A percentile compares a stretch with the other conserved stretches of the same genome.
These are phyloP conservation scores for Globodera ellingtonae DNA, from an alignment of 1,140 invertebrate species.

Conservation along the genomic window DNA sequence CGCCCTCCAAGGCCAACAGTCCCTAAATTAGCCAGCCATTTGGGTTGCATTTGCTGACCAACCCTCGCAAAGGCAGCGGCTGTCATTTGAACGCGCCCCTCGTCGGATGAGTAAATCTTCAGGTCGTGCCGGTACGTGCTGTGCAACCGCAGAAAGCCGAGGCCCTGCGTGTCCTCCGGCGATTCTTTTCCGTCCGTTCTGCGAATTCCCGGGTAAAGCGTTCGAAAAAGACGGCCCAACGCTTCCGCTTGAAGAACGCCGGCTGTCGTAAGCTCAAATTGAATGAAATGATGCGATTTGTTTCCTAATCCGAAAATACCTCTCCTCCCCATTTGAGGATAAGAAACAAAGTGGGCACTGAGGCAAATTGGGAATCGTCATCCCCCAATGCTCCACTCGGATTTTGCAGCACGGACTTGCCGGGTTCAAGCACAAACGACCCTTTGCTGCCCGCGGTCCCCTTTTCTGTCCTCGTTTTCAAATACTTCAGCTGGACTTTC, in stretches of 20 bases:
- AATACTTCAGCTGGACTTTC: conserved; percentile 99
- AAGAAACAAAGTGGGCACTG: conserved; percentile 83
- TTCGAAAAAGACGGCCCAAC: conserved; percentile 92
- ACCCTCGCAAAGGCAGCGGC: conserved; percentile 98
- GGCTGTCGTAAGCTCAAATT: conserved; percentile 24
- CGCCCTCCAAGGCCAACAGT: conserved; percentile 91
- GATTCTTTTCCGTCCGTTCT: conserved; percentile 73
- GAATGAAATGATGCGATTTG: background rate
- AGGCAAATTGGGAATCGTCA: conserved; percentile 66
- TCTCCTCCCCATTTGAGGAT: conserved; percentile 99
- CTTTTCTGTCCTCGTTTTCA: conserved; percentile 71
- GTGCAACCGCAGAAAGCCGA: conserved; percentile 88
- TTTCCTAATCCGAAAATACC: conserved; percentile 37
- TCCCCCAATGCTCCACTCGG: conserved; percentile 42
- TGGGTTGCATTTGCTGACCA: background rate
- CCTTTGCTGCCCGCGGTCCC: background rate
- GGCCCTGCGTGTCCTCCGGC: conserved; percentile 79
- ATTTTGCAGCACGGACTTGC: background rate
- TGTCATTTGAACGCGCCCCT: conserved; percentile 98
- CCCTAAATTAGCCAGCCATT: conserved; percentile 68
- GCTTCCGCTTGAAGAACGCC: conserved; percentile 67
- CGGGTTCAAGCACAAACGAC: background rate
- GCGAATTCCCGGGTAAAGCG: conserved; percentile 85
- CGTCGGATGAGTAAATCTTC: conserved; percentile 99
- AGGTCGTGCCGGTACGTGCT: conserved; percentile 97